Evolutionary conservation across 2,888 invertebrate species (phyloP), one percentile per base, ranked within the genome.

Genomic region (Epicampocera succincta): DNA sequence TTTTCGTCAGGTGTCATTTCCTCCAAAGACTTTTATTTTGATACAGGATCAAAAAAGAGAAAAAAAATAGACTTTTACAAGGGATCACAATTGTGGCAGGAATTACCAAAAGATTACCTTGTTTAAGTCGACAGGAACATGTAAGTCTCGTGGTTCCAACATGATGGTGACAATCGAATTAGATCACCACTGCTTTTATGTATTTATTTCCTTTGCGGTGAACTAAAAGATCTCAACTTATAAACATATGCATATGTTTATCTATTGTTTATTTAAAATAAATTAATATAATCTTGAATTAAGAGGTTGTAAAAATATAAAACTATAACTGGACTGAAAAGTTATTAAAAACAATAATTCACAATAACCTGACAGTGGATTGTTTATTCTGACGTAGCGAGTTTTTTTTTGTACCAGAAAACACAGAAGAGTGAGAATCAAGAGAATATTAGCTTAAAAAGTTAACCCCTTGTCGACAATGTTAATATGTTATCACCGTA

Each of bases 1-100:
- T 94, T 94, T 90, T 96, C 96, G 85, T 96, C 95, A 5, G 93
- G 92, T n/a, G 95, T 94, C 91, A 96, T 91, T 85, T 95, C 94
- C 72, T 94, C 94, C 85, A 95, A 92, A 54, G 94, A 95, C 95
- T 96, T 58, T 19, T 13, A n/a, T 54, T 17, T 21, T 17, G 60
- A 63, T 75, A 81, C 73, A 38, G 40, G 73, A 82, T 13, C 2
- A 56, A 15, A n/a, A 11, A 25, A 29, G 17, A 19, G 60, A 68
- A 58, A 80, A 21, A n/a, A 58, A 56, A 44, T 73, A 84, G 8
- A 33, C 33, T 25, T 25, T 25, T n/a, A n/a, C n/a, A 25, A 25
- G 25, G 25, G 2, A 25, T 5, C 5, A 25, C 5, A 3, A 3
- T 3, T 25, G 5, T 25, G 25, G 25, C 3, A 2, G 25, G 5